Evolutionary conservation across 2,113 vertebrate species (phyloP).

Genomic region (Astur gentilis): DNA sequence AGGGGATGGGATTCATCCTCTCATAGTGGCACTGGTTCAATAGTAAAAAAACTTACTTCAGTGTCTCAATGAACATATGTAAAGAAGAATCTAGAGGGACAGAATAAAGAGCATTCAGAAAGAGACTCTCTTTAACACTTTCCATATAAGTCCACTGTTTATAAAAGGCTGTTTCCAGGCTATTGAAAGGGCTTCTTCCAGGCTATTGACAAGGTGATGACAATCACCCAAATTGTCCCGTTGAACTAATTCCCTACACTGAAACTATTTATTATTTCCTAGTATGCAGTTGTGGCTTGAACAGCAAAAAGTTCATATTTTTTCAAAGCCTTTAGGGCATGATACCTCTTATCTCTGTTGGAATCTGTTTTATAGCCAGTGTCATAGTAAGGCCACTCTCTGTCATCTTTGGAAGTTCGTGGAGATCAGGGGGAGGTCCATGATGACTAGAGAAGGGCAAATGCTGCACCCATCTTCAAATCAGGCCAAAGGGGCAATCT

Average conservation of each 20-base stretch:
- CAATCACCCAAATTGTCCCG: slow-evolving; percentile 26
- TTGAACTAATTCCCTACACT: slow-evolving; percentile 42
- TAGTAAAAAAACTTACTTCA: slow-evolving; percentile 51
- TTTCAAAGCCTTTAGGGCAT: background rate
- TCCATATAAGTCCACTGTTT: slow-evolving; percentile 47
- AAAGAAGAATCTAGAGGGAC: slow-evolving; percentile 27
- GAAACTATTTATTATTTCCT: slow-evolving; percentile 50
- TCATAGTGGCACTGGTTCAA: slow-evolving; percentile 26
- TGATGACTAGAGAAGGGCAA: background rate
- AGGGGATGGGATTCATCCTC: slow-evolving; percentile 39
- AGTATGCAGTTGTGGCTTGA: background rate
- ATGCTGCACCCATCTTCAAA: background rate
- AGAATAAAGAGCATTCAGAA: slow-evolving; percentile 57
- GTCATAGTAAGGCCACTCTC: background rate
- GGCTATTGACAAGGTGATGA: slow-evolving; percentile 35
- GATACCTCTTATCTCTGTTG: background rate
- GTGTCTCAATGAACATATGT: slow-evolving; percentile 1
- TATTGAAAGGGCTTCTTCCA: slow-evolving; percentile 47
- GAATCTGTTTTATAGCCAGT: background rate
- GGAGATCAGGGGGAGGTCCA: background rate
- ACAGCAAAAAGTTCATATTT: slow-evolving; percentile 15
- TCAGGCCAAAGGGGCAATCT: background rate
- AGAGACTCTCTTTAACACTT: slow-evolving; percentile 40
- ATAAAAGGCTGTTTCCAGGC: slow-evolving; percentile 54
- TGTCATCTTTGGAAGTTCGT: background rate